phyloP scores from a whole-genome alignment of 2,113 vertebrate species.

The Ammodytes marinus region DNA sequence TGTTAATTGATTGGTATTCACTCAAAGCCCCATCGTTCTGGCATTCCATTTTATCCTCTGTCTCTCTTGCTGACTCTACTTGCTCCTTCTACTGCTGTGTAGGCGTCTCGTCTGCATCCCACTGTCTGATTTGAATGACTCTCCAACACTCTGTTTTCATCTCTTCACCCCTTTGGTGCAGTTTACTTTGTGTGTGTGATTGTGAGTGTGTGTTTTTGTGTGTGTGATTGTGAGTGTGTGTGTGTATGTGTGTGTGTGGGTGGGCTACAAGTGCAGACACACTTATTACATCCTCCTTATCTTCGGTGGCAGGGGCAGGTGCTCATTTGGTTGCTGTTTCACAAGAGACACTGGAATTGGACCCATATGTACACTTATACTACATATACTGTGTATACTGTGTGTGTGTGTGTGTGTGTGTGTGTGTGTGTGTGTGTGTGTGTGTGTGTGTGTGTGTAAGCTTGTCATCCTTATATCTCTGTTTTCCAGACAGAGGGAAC shows the following conservation, averaged over 20 bases:
- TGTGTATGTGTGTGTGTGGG: conserved; percentile 34
- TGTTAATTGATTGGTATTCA: conserved; percentile 59
- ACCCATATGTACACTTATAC: too few species aligned
- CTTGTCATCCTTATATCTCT: too few species aligned
- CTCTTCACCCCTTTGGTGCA: conserved; percentile 51
- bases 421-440: too few species aligned
- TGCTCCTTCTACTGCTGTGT: conserved; percentile 57
- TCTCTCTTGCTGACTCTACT: conserved; percentile 3
- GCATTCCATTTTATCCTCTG: conserved; percentile 43
- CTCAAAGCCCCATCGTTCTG: conserved; percentile 22
- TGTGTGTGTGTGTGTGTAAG: too few species aligned
- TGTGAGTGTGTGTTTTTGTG: background rate
- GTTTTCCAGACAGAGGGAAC: too few species aligned
- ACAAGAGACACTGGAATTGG: too few species aligned
- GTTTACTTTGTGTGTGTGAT: conserved; percentile 59
- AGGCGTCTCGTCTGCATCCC: conserved; percentile 78
- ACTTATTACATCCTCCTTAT: too few species aligned
- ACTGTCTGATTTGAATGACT: conserved; percentile 71
- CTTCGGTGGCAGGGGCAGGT: too few species aligned
- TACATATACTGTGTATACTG: too few species aligned
- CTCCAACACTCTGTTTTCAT: conserved; percentile 73
- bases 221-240: conserved; percentile 10
- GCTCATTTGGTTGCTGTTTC: too few species aligned
- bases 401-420: too few species aligned
- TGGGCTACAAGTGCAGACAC: background rate